Percentiles rank a stretch among this genome's conserved stretches.
phyloP scores from a whole-genome alignment of 2,888 invertebrate species.

The Crematogaster levior region DNA sequence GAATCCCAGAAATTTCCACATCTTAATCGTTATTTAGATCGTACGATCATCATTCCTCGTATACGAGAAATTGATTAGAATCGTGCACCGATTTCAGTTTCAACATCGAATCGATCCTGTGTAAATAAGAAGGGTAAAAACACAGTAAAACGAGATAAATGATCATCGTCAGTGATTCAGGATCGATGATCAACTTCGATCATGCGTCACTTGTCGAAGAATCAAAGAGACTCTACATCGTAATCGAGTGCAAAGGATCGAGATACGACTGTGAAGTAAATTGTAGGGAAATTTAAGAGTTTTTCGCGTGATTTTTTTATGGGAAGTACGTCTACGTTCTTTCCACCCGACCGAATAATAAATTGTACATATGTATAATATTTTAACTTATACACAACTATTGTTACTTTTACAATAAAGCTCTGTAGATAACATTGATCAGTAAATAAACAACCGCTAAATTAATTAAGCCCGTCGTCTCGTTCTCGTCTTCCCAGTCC shows the following conservation, averaged over 20 bases:
- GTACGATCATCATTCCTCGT: constrained; percentile 49
- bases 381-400: constrained; percentile 81
- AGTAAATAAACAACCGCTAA: constrained; percentile 79
- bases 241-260: constrained; percentile 43
- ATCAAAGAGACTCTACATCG: constrained; percentile 18
- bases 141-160: constrained; percentile 5
- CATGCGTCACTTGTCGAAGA: constrained; percentile 52
- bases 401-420: constrained; percentile 84
- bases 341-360: constrained; percentile 34
- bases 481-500: constrained; percentile 43
- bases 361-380: constrained; percentile 82
- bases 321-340: neutral
- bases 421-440: constrained; percentile 82
- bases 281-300: neutral
- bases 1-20: neutral
- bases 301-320: constrained; percentile 5
- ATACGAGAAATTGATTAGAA: constrained; percentile 41
- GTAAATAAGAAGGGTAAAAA: neutral
- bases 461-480: constrained; percentile 68
- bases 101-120: constrained; percentile 55
- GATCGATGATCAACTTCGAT: constrained; percentile 68
- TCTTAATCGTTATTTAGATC: constrained; percentile 14
- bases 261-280: neutral
- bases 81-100: constrained; percentile 24
- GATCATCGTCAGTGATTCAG: constrained; percentile 55